Base-by-base conservation (phyloP, 2,797 vertebrate genomes). In the Argentina silus region DNA sequence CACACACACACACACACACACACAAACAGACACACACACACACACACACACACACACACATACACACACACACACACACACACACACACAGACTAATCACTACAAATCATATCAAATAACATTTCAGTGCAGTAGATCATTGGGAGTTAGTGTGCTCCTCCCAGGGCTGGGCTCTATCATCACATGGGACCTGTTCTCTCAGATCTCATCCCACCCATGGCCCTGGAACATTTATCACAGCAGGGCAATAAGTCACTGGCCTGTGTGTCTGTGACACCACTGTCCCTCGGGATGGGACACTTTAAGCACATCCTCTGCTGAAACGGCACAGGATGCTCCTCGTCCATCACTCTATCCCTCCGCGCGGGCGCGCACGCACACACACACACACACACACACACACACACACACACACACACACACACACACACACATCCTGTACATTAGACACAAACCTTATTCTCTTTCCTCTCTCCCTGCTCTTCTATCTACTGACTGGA, bases 301-400 rank as follows among this genome's bases (percentile, higher is more conserved):
- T 88, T 90, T 89, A 90, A 91, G 84, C 84, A 79, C 83, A 89
- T 85, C 85, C 74, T 78, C 70, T 91, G 89, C 90, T 90, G 91
- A 91, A 91, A 87, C 45, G 70, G 87, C 88, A 89, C 89, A 85
- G 76, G 80, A 83, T 78, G 78, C 47, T 81, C 74, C 86, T 84
- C 76, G 67, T 91, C 80, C 85, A 85, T 93, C 87, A 89, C 69
- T 59, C 11, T 2, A 9, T 15, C 19, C 56, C 9, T 59, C 17
- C 56, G 10, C 19, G 17, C 55, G 7, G 7, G 21, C 19, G 21
- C 17, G 21, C 17, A 59, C 56, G 21, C 15, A 19, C 53, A 57
- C 17, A 57, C 17, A 57, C 56, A 9, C 17, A 59, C 56, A 8
- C 56, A 59, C 56, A 59, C 56, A 21, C 17, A 51, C 72, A 15